A percentile compares a stretch with the other conserved stretches of the same genome.
Conservation (phyloP, 35 echinoderm and acorn worm genomes). For the Hemicentrotus pulcherrimus region DNA sequence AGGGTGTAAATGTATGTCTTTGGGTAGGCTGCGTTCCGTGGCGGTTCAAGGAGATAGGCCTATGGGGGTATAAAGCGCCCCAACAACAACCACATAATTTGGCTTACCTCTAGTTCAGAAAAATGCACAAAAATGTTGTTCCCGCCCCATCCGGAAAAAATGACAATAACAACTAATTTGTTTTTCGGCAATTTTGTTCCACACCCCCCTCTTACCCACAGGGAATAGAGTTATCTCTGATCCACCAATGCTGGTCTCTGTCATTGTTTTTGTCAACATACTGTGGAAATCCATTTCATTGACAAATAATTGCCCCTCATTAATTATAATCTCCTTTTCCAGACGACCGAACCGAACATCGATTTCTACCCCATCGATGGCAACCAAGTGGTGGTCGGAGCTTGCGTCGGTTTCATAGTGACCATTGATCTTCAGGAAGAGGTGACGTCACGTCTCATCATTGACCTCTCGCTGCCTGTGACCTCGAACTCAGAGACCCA, state of each 20-base stretch:
- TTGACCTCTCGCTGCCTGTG: constrained; percentile 78
- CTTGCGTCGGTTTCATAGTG: constrained; percentile 73
- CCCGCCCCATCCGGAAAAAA: no score
- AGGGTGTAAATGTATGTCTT: neutral
- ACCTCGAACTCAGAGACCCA: constrained; percentile 48
- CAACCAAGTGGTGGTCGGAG: constrained; percentile 69
- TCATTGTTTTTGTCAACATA: neutral
- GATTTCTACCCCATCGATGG: constrained; percentile 81
- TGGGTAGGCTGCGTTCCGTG: no score
- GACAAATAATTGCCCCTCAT: neutral
- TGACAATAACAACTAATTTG: no score
- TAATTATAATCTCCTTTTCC: constrained; percentile 16
- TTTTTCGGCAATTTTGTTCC: no score
- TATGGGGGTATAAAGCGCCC: no score
- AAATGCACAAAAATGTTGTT: no score
- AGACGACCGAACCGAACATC: constrained; percentile 62
- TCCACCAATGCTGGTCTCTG: no score
- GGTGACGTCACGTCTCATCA: constrained; percentile 67
- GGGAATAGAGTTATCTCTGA: no score
- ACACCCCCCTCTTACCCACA: no score
- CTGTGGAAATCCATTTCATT: neutral
- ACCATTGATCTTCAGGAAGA: constrained; percentile 72
- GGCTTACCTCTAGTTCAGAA: no score
- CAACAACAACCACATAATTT: no score
- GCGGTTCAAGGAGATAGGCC: no score